These are phyloP conservation scores for Alosa alosa DNA, from an alignment of 2,113 vertebrate genomes.

Conservation along the genomic window DNA sequence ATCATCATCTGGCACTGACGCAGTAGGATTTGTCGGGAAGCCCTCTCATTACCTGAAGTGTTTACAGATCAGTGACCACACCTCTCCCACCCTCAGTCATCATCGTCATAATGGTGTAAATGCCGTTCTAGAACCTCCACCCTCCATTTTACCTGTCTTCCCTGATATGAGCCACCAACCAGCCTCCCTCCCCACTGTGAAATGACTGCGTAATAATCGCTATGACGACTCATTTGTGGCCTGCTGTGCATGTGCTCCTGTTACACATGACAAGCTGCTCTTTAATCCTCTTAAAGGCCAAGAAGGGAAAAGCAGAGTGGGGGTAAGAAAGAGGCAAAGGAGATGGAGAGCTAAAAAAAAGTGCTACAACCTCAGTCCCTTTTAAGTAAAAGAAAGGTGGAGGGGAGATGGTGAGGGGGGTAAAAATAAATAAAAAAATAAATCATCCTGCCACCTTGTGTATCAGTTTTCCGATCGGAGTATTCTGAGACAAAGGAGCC, in stretches of 20 bases:
- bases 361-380: slow-evolving; percentile 47
- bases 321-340: neutral
- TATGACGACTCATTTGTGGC: neutral
- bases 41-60: neutral
- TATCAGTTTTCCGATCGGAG: slow-evolving; percentile 76
- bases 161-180: neutral
- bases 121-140: neutral
- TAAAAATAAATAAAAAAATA: slow-evolving; percentile 48
- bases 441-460: slow-evolving; percentile 64
- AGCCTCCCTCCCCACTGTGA: neutral
- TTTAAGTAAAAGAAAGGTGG: slow-evolving; percentile 45
- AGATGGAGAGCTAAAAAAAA: slow-evolving; percentile 24
- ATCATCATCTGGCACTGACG: neutral
- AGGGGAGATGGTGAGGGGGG: slow-evolving; percentile 18
- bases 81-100: neutral
- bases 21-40: neutral
- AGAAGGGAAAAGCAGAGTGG: slow-evolving; percentile 17
- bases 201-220: slow-evolving; percentile 1
- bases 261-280: neutral
- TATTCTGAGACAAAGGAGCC: slow-evolving; percentile 73
- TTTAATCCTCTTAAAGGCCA: slow-evolving; percentile 11
- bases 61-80: neutral
- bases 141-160: neutral
- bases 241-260: slow-evolving; percentile 22
- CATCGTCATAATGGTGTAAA: neutral